A percentile compares a stretch with the other conserved stretches of the same genome.
Conservation (phyloP, 2,113 vertebrate species). For the Tragelaphus scriptus region DNA sequence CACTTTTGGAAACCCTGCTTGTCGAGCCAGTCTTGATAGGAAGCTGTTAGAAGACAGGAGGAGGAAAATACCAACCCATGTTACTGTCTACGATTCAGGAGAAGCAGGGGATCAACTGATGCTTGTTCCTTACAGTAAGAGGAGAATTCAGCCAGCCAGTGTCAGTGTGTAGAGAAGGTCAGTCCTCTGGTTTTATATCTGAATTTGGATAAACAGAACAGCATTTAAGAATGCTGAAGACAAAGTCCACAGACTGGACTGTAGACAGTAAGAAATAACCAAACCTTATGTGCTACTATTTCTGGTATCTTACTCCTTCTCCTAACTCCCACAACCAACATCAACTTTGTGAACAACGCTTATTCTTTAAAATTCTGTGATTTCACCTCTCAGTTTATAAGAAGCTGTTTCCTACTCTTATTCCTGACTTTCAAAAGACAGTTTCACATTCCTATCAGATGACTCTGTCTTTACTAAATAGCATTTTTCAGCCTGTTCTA, state of each 20-base stretch:
- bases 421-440: too few species aligned
- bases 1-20: too few species aligned
- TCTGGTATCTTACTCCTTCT: background rate
- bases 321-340: background rate
- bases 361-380: too few species aligned
- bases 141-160: background rate
- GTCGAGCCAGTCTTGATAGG: too few species aligned
- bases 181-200: background rate
- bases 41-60: background rate
- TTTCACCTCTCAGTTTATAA: too few species aligned
- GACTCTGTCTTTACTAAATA: too few species aligned
- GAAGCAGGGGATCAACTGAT: background rate
- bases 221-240: background rate
- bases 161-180: background rate
- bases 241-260: background rate
- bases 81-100: background rate
- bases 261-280: background rate
- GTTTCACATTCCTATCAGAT: too few species aligned
- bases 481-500: too few species aligned
- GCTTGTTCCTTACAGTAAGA: background rate
- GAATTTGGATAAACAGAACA: too few species aligned
- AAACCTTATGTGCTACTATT: background rate
- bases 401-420: too few species aligned
- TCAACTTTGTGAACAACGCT: background rate
- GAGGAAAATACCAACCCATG: accelerated